Conservation (phyloP, 2,113 vertebrate species). For the Ptilonorhynchus violaceus region DNA sequence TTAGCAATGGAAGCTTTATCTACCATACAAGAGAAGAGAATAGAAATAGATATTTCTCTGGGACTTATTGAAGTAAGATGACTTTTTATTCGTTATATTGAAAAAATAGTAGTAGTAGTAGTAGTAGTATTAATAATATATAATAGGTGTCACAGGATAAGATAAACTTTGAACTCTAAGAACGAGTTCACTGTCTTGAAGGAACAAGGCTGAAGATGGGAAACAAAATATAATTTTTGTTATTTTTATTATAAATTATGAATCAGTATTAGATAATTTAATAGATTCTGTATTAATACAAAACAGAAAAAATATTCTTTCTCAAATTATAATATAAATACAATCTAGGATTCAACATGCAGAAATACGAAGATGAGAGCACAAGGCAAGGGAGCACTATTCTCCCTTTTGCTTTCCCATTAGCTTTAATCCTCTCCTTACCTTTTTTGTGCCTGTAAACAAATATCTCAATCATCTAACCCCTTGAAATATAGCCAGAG, state of each 20-base stretch:
- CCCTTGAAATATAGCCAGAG: background rate
- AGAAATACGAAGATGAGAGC: background rate
- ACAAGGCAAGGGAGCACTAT: background rate
- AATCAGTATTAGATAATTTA: background rate
- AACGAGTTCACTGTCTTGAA: background rate
- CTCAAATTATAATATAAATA: background rate
- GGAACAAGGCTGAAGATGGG: background rate
- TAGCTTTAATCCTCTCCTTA: background rate
- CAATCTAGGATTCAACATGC: background rate
- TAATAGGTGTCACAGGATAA: background rate
- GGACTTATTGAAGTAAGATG: constrained; percentile 82
- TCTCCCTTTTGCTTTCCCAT: background rate
- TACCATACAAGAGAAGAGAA: constrained; percentile 74
- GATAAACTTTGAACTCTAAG: background rate
- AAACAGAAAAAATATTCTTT: background rate
- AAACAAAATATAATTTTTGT: background rate
- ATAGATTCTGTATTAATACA: background rate
- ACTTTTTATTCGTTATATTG: background rate
- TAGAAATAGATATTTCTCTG: constrained; percentile 80
- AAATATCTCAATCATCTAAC: background rate
- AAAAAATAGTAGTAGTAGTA: background rate
- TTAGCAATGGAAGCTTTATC: constrained; percentile 79
- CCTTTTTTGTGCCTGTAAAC: background rate
- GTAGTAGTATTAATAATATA: background rate
- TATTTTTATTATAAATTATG: background rate